Percentiles rank a stretch among this genome's conserved stretches.
Evolutionary conservation across 2,797 vertebrate genomes (phyloP).

Genomic region (Chaenodraco wilsoni): DNA sequence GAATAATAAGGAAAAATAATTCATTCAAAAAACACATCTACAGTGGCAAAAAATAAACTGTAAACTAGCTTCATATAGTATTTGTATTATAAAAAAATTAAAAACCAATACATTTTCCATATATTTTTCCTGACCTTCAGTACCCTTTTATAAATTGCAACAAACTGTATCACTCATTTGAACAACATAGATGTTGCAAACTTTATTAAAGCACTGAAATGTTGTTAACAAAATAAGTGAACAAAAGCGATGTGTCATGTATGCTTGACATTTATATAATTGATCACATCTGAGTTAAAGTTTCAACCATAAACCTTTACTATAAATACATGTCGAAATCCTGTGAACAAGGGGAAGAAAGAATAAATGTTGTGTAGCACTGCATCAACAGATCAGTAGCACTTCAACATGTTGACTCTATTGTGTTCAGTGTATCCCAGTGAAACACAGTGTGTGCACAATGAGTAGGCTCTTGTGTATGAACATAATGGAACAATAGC

Average conservation of each 20-base stretch:
- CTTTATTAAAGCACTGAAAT: slow-evolving; percentile 25
- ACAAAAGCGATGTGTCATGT: slow-evolving; percentile 28
- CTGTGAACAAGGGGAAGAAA: slow-evolving; percentile 48
- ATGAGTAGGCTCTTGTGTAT: slow-evolving; percentile 58
- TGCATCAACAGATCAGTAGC: slow-evolving; percentile 79
- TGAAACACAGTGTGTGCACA: slow-evolving; percentile 71
- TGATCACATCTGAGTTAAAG: slow-evolving; percentile 1
- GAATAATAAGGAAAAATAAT: slow-evolving; percentile 7
- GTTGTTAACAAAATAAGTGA: slow-evolving; percentile 3
- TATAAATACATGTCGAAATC: slow-evolving; percentile 28
- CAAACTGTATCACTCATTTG: slow-evolving; percentile 44
- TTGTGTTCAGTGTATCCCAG: slow-evolving; percentile 72
- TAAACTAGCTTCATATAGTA: slow-evolving; percentile 3
- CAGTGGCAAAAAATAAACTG: neutral
- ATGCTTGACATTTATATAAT: slow-evolving; percentile 18
- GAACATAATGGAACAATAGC: slow-evolving; percentile 80
- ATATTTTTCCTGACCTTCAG: slow-evolving; percentile 17
- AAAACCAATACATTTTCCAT: slow-evolving; percentile 2
- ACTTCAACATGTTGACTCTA: slow-evolving; percentile 78
- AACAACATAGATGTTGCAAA: slow-evolving; percentile 40
- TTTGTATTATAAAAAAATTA: neutral
- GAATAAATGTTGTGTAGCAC: slow-evolving; percentile 66
- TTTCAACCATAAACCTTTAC: neutral
- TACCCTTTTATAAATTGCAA: slow-evolving; percentile 20
- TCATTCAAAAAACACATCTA: neutral